Evolutionary conservation across 37 sponge, comb jelly and placozoan species (phyloP).

Genomic region (Mnemiopsis leidyi): DNA sequence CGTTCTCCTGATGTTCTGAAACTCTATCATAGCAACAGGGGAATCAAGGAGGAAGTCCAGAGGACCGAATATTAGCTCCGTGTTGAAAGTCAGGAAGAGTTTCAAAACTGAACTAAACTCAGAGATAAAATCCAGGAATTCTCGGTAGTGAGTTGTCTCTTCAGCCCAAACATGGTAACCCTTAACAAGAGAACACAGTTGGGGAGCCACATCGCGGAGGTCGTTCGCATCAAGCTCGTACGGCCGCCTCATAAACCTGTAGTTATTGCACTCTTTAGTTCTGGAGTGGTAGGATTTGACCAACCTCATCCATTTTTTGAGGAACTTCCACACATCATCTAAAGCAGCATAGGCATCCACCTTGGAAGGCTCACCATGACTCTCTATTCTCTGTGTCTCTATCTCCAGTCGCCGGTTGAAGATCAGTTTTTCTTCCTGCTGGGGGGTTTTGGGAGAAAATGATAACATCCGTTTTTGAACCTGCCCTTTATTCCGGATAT

Average conservation of each 20-base stretch:
- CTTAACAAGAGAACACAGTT: conserved; percentile 51
- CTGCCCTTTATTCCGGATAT: neutral
- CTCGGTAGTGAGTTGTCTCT: conserved; percentile 1
- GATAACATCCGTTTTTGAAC: conserved; percentile 57
- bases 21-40: neutral
- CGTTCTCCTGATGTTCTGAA: neutral
- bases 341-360: neutral
- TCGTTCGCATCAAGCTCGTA: conserved; percentile 34
- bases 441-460: neutral
- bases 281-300: conserved; percentile 40
- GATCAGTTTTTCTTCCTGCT: conserved; percentile 23
- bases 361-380: conserved; percentile 39
- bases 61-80: conserved; percentile 46
- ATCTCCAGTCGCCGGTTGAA: conserved; percentile 9
- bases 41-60: conserved; percentile 31
- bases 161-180: conserved; percentile 46
- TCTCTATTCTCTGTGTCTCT: conserved; percentile 10
- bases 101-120: conserved; percentile 41
- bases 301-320: conserved; percentile 56
- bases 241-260: conserved; percentile 54
- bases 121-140: neutral
- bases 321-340: conserved; percentile 65
- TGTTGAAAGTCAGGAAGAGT: conserved; percentile 55
- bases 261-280: neutral
- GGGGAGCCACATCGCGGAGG: conserved; percentile 28